Base-by-base conservation (phyloP, 1,140 invertebrate genomes). In the Drosophila oshimai region DNA sequence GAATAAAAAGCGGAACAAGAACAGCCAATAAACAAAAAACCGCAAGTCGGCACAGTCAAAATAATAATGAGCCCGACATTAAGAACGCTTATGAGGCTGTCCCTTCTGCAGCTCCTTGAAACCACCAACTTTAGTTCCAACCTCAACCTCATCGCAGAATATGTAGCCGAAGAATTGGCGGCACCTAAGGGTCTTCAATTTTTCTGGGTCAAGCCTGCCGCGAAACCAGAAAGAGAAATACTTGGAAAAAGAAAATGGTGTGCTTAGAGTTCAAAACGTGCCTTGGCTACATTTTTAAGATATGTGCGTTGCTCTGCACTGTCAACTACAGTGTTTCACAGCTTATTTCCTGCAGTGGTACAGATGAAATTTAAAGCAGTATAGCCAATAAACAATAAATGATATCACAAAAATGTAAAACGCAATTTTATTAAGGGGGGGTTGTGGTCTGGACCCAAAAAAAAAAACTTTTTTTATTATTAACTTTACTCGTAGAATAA, bases 1-100 rank as follows among this genome's bases (percentile, higher is more conserved):
- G n/a, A n/a, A n/a, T n/a, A n/a, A n/a, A n/a, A n/a, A n/a, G 34
- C 20, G 6, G 18, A 55, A 10, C 33, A 41, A 50, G 34, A 41
- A 34, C 57, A 45, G 42, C 51, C 65, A 67, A 73, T 86, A 86
- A 86, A 86, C 81, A 76, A 64, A 86, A 73, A 86, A 81, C 80
- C 81, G 81, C 81, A 87, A 73, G 41, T 18, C 74, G 53, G 75
- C 75, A 71, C 46, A 84, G 80, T 75, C 81, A 80, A 84, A 86
- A 86, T 86, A 80, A 81, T 86, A 86, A 86, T 87, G 72, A 86
- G 80, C 36, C 24, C 76, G 75, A 87, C 76, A 81, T 81, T 87
- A 81, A 81, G 80, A 87, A 81, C 73, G 61, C 80, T 86, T 80
- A 84, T 84, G 80, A 64, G 76, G 53, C 58, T 62, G 51, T 6